Conservation (phyloP, 2,797 vertebrate genomes). For the Amazona finschi region DNA sequence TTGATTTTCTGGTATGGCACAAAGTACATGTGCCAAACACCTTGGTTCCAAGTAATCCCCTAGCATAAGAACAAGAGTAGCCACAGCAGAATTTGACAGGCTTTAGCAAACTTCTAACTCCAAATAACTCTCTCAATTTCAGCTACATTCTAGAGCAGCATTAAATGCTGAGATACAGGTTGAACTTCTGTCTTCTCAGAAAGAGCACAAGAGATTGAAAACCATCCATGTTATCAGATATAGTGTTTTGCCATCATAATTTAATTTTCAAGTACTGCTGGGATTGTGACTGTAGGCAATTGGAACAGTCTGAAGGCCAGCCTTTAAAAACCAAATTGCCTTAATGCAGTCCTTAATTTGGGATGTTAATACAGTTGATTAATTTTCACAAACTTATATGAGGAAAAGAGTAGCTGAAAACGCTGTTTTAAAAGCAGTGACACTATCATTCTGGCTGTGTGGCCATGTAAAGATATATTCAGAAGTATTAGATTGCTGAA, state of each 20-base stretch:
- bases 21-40: not conserved
- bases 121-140: not conserved
- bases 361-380: not conserved
- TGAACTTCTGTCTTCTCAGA: not conserved
- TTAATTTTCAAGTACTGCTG: not conserved
- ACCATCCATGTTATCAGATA: not conserved
- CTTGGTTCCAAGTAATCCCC: not conserved
- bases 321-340: not conserved
- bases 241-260: not conserved
- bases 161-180: not conserved
- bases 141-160: not conserved
- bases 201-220: not conserved
- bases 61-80: not conserved
- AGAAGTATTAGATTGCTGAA: constrained; percentile 2
- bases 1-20: constrained; percentile 30
- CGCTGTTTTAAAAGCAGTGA: not conserved
- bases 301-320: not conserved
- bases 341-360: not conserved
- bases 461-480: not conserved
- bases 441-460: not conserved
- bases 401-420: not conserved
- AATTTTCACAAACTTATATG: not conserved
- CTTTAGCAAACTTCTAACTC: not conserved
- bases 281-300: not conserved
- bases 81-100: not conserved